Percentiles rank a stretch among this genome's conserved stretches.
Conservation (phyloP, 1,140 invertebrate genomes). For the Cryptotermes secundus region DNA sequence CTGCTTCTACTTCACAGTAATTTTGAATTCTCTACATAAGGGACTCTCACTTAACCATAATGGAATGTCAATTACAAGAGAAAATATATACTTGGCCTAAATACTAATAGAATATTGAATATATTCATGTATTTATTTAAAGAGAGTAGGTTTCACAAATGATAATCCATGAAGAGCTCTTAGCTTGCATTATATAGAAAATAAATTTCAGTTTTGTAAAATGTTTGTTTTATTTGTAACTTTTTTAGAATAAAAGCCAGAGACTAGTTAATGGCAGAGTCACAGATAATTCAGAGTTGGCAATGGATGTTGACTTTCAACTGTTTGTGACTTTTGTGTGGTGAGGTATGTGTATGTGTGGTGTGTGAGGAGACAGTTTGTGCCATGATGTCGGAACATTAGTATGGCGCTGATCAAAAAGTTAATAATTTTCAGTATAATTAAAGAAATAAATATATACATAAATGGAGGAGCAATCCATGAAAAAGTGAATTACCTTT, state of each 20-base stretch:
- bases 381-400: not conserved
- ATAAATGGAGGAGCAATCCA: not conserved
- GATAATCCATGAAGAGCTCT: not conserved
- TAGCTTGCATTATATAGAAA: not conserved
- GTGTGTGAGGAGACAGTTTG: not conserved
- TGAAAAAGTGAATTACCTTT: not conserved
- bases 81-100: not conserved
- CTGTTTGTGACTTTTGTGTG: not conserved
- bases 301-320: too few relatives aligned
- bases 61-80: not conserved
- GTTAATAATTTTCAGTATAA: not conserved
- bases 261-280: too few relatives aligned
- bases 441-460: not conserved
- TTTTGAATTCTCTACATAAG: too few relatives aligned
- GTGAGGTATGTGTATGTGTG: not conserved
- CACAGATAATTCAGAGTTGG: too few relatives aligned
- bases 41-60: not conserved
- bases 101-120: not conserved
- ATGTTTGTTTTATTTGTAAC: not conserved
- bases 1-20: not conserved
- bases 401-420: not conserved
- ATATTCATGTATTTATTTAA: not conserved
- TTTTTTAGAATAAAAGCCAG: not conserved
- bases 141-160: not conserved
- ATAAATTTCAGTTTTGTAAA: not conserved